Evolutionary conservation across 1,140 invertebrate species (phyloP).

Genomic region (Sycophaga agraensis): DNA sequence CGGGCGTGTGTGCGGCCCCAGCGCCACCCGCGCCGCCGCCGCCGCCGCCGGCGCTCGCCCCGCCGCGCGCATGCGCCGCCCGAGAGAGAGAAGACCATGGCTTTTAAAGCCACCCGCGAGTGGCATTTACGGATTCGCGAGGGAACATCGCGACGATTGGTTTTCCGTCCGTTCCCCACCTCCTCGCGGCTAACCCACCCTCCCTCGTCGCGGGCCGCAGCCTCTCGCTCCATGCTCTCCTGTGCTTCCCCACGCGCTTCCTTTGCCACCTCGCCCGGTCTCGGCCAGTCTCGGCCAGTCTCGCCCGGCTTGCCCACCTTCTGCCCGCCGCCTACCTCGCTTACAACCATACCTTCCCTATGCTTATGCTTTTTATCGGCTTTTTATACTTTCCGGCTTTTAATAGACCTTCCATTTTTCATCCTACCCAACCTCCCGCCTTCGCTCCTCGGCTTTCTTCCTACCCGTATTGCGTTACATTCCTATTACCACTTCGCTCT

Average conservation of each 20-base stretch:
- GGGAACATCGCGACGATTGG: conserved; percentile 27
- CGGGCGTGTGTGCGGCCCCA: neutral
- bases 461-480: no score
- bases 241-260: neutral
- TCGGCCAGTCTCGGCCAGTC: neutral
- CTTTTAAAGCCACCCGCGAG: conserved; percentile 22
- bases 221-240: neutral
- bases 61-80: neutral
- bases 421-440: neutral
- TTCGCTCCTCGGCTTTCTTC: neutral
- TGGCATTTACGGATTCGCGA: conserved; percentile 28
- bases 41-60: no score
- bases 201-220: neutral
- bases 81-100: neutral
- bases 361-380: neutral
- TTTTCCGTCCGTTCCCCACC: conserved; percentile 24
- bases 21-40: no score
- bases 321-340: neutral
- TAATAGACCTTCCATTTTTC: neutral
- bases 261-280: neutral
- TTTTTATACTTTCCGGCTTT: neutral
- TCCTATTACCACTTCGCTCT: no score
- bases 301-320: neutral
- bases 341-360: no score
- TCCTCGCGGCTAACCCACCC: neutral